Percentiles rank a stretch among this genome's conserved stretches.
These are phyloP conservation scores for Chlorocebus sabaeus DNA, from an alignment of 2,113 vertebrate species.

Conservation along the genomic window DNA sequence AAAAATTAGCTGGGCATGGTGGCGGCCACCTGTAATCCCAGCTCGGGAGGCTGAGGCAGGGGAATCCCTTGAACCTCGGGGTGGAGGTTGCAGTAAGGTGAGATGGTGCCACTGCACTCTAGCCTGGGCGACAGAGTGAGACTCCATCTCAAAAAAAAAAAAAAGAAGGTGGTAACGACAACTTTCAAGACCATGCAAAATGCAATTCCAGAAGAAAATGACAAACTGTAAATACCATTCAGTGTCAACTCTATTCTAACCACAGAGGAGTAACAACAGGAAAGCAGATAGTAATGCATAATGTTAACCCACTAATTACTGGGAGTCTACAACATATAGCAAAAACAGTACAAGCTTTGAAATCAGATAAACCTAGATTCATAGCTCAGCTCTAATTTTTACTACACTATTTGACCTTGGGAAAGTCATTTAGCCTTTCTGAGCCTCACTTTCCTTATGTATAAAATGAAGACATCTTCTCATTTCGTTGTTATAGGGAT, in stretches of 20 bases:
- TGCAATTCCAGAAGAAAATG: conserved; percentile 21
- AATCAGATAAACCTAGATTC: background rate
- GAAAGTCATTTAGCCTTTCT: background rate
- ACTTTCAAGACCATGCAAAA: background rate
- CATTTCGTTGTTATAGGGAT: background rate
- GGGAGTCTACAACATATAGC: background rate
- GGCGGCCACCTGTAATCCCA: too few relatives aligned
- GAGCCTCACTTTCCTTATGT: background rate
- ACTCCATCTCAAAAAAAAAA: background rate
- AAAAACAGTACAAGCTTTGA: background rate
- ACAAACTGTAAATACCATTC: conserved; percentile 6
- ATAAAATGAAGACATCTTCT: background rate
- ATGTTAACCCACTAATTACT: background rate
- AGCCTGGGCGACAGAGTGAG: too few relatives aligned
- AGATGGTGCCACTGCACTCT: too few relatives aligned
- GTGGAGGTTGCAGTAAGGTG: too few relatives aligned
- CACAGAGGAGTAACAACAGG: background rate
- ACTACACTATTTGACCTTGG: background rate
- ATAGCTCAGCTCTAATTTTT: background rate
- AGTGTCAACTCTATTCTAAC: background rate
- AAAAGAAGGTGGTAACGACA: background rate
- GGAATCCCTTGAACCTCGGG: too few relatives aligned
- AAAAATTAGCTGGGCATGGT: too few relatives aligned
- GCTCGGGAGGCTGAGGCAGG: too few relatives aligned
- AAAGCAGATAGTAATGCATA: background rate